phyloP scores from a whole-genome alignment of 2,113 vertebrate species.

The Rallus limicola region DNA sequence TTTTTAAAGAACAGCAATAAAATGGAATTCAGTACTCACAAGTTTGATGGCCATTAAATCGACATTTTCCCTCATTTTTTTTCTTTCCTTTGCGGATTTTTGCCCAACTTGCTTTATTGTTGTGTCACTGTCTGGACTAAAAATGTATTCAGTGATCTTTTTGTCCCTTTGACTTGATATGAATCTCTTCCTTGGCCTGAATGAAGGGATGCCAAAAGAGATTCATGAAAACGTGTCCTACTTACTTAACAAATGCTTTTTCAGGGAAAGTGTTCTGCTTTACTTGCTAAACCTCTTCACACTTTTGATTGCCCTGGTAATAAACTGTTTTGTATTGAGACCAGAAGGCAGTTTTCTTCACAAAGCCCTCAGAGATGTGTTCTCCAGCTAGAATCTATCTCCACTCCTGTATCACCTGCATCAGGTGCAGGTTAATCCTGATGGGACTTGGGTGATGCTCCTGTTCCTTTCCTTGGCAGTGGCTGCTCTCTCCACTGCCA shows the following conservation, averaged over 20 bases:
- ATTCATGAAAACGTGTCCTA: neutral
- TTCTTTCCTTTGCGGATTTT: neutral
- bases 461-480: neutral
- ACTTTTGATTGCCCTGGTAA: neutral
- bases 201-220: neutral
- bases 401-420: neutral
- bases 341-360: neutral
- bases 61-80: neutral
- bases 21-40: conserved; percentile 9
- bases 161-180: neutral
- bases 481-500: neutral
- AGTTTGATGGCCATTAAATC: neutral
- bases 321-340: neutral
- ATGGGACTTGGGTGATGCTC: neutral
- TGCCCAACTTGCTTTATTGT: neutral
- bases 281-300: neutral
- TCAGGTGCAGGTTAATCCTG: neutral
- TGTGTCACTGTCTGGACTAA: neutral
- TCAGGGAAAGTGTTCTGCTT: neutral
- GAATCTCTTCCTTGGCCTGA: neutral
- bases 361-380: neutral
- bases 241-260: neutral
- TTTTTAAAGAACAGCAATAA: neutral
- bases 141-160: neutral
- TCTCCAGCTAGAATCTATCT: neutral